Conservation (phyloP, 2,888 invertebrate genomes). For the Orgyia antiqua region DNA sequence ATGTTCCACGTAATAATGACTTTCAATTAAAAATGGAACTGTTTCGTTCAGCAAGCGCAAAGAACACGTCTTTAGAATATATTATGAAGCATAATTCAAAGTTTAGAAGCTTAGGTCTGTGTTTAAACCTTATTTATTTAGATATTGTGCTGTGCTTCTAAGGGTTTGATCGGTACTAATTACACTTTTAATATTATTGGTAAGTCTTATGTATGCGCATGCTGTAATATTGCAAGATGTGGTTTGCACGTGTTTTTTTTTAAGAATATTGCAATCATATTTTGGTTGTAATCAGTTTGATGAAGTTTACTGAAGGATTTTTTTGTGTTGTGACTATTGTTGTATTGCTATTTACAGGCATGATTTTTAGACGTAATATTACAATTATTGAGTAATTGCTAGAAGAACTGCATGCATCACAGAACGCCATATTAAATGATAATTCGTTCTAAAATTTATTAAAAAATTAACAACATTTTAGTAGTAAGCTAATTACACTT, state of each 20-base stretch:
- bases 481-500: too few relatives aligned
- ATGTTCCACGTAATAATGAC: conserved; percentile 60
- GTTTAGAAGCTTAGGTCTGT: conserved; percentile 75
- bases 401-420: conserved; percentile 15
- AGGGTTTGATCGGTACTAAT: conserved; percentile 41
- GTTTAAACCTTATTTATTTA: conserved; percentile 45
- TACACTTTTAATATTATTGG: conserved; percentile 10
- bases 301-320: conserved; percentile 6
- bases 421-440: too few relatives aligned
- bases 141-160: conserved; percentile 27
- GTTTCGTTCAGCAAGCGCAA: conserved; percentile 70
- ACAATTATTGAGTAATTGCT: conserved; percentile 7
- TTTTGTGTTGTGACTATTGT: conserved; percentile 14
- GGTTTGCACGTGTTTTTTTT: conserved; percentile 17
- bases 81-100: conserved; percentile 72
- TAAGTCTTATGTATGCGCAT: conserved; percentile 13
- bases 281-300: conserved; percentile 16
- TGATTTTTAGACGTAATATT: neutral
- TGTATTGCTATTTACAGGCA: conserved; percentile 3
- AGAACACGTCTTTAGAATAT: conserved; percentile 70
- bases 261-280: too few relatives aligned
- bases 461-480: too few relatives aligned
- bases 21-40: conserved; percentile 72
- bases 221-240: conserved; percentile 16
- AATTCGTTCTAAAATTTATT: too few relatives aligned